Evolutionary conservation across 1,140 invertebrate species (phyloP).

Genomic region (Halesus radiatus): DNA sequence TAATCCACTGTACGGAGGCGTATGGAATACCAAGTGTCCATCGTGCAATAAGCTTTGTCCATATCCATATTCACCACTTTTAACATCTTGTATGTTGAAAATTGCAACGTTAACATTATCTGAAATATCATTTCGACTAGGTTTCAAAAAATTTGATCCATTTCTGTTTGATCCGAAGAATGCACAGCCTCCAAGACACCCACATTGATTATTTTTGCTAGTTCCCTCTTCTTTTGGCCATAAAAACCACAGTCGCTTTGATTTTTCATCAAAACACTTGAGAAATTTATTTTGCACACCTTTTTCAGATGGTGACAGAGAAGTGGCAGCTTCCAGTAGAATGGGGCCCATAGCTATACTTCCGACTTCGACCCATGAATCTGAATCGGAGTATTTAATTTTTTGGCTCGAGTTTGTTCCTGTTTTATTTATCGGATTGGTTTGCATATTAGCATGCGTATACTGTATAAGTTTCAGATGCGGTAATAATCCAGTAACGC

Average conservation of each 20-base stretch:
- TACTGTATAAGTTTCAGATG: conserved; percentile 71
- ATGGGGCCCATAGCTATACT: conserved; percentile 91
- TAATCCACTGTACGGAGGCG: conserved; percentile 85
- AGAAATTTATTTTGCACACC: conserved; percentile 89
- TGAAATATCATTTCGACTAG: conserved; percentile 81
- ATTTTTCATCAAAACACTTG: conserved; percentile 88
- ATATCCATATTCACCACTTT: conserved; percentile 81
- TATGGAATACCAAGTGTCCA: conserved; percentile 90
- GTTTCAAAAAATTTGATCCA: conserved; percentile 90
- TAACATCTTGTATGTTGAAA: conserved; percentile 68
- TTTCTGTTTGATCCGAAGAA: conserved; percentile 95
- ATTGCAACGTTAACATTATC: conserved; percentile 87
- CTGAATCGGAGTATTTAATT: conserved; percentile 67
- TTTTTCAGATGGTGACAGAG: conserved; percentile 80
- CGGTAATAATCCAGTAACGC: conserved; percentile 90
- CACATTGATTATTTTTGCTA: conserved; percentile 81
- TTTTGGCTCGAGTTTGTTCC: conserved; percentile 63
- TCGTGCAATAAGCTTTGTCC: conserved; percentile 94
- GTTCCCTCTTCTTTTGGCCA: conserved; percentile 81
- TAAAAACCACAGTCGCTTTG: conserved; percentile 93
- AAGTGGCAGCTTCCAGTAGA: conserved; percentile 92
- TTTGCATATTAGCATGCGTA: conserved; percentile 67
- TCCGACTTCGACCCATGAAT: conserved; percentile 94
- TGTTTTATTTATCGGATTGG: conserved; percentile 63
- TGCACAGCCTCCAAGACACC: conserved; percentile 93